Conservation (phyloP, 2,797 vertebrate species). For the Cyprinella venusta region DNA sequence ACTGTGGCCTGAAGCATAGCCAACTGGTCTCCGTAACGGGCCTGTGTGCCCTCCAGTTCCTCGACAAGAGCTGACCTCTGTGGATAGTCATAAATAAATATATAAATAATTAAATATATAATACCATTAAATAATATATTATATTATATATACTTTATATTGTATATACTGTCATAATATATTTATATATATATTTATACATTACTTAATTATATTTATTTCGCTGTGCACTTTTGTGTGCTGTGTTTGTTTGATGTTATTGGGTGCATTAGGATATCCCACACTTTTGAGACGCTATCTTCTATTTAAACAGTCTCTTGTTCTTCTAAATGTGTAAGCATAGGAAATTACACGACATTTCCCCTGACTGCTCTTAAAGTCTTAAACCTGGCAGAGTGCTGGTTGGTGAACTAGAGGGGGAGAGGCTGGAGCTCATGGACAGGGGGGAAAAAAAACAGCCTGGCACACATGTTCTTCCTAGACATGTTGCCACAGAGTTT, state of each 20-base stretch:
- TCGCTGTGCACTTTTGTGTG: not conserved
- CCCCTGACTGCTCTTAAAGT: slow-evolving; percentile 12
- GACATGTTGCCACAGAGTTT: slow-evolving; percentile 38
- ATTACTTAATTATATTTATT: not conserved
- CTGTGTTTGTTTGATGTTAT: not conserved
- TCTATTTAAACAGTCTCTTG: not conserved
- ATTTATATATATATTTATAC: not conserved
- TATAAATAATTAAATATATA: too few species aligned
- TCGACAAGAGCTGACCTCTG: slow-evolving; percentile 71
- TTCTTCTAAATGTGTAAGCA: not conserved
- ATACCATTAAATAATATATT: not conserved
- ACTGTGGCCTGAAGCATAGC: slow-evolving; percentile 78
- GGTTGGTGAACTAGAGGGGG: slow-evolving; percentile 24
- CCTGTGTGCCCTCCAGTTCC: slow-evolving; percentile 67
- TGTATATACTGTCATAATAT: not conserved
- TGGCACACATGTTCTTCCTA: slow-evolving; percentile 18
- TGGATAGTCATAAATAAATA: not conserved
- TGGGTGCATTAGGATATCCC: not conserved
- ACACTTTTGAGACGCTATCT: not conserved
- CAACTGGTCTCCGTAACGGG: slow-evolving; percentile 61
- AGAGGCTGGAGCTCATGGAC: not conserved
- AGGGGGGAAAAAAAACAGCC: not conserved
- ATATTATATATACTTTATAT: too few species aligned
- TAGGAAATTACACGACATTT: slow-evolving; percentile 38
- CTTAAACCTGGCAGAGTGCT: slow-evolving; percentile 27